Evolutionary conservation across 2,797 vertebrate species (phyloP), one percentile per base, ranked within the genome.

Genomic region (Hylomyscus alleni): DNA sequence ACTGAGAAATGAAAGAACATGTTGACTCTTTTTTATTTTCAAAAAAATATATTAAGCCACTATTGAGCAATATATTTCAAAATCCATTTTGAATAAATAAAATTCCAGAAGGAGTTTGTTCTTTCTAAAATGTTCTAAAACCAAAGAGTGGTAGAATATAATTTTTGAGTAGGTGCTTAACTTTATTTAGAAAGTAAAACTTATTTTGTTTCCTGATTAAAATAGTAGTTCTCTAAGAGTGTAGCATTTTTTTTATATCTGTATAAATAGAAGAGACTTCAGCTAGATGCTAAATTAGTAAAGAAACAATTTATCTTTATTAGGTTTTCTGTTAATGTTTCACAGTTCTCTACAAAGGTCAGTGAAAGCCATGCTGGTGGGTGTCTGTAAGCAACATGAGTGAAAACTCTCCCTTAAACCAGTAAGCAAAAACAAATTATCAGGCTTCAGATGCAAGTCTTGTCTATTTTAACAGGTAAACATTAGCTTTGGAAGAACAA

Each of bases 401-500:
- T n/a, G 96, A 60, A 96, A 73, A 91, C 87, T 40, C 91, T 56
- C n/a, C 96, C 96, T 82, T 90, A 97, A 97, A 93, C 6, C 22
- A 86, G 89, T 97, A 95, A 97, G 75, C 5, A 67, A 97, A 97
- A 95, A 96, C 62, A 97, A 98, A 98, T 96, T 87, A 89, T 72
- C 67, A 60, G 65, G 89, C 5, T 91, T 97, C 50, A 98, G 73
- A 97, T 91, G 69, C 98, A 97, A 98, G 94, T 84, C 37, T 75
- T 83, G 97, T 97, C 77, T 93, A 95, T 96, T 89, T 90, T 84
- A 94, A 97, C 97, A 97, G 69, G 94, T 98, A 98, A 98, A 98
- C 92, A 97, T 97, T 98, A 95, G 67, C 80, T 98, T 98, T 98
- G 98, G 97, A 98, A 98, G 91, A 98, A 98, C 98, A 97, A 98